Evolutionary conservation across 2,113 vertebrate species (phyloP).

Genomic region (Jaculus jaculus): DNA sequence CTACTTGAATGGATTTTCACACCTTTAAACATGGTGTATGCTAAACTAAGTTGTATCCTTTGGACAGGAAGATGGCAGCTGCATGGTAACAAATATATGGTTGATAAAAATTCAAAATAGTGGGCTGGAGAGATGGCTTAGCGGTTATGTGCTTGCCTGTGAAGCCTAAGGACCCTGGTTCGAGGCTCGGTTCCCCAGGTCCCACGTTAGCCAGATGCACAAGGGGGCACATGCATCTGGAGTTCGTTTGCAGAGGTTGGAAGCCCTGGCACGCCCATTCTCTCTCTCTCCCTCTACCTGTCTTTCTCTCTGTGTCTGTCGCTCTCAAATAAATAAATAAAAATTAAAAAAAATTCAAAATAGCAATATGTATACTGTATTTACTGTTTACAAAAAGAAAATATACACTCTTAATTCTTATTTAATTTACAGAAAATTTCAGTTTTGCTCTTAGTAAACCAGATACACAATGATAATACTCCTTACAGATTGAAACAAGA

Average conservation of each 20-base stretch:
- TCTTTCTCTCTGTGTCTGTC: no score
- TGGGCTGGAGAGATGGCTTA: no score
- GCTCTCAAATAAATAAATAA: no score
- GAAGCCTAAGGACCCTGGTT: no score
- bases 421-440: background rate
- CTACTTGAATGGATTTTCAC: background rate
- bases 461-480: background rate
- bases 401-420: background rate
- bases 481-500: background rate
- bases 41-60: background rate
- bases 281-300: no score
- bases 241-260: no score
- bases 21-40: background rate
- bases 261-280: no score
- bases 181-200: no score
- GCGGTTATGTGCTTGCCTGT: no score
- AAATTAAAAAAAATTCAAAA: background rate
- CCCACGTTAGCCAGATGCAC: no score
- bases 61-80: background rate
- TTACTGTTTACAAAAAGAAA: background rate
- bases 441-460: slow-evolving; percentile 41
- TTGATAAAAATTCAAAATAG: background rate
- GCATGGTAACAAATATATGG: background rate
- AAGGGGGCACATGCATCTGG: no score
- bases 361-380: background rate